A percentile compares a stretch with the other conserved stretches of the same genome.
Evolutionary conservation across 2,888 invertebrate genomes (phyloP).

Genomic region (Cheilosia vulpina): DNA sequence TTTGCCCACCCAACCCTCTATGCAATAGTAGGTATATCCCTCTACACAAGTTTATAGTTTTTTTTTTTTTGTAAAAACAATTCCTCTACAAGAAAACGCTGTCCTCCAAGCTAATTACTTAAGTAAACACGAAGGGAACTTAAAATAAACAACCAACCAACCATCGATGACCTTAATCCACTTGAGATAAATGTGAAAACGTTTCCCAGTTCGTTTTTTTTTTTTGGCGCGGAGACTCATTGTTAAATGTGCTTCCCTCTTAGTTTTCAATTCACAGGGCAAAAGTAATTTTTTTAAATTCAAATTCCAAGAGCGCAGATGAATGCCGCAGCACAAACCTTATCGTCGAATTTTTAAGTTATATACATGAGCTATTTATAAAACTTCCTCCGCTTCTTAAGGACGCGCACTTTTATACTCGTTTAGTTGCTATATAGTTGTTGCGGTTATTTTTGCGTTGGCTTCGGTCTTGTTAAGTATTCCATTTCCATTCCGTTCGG

Average conservation of each 20-base stretch:
- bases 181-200: conserved; percentile 41
- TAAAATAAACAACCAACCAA: conserved; percentile 11
- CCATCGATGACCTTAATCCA: conserved; percentile 48
- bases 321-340: conserved; percentile 13
- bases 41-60: background rate
- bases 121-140: conserved; percentile 23
- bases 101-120: conserved; percentile 30
- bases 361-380: conserved; percentile 29
- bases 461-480: conserved; percentile 7
- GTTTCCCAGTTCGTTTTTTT: conserved; percentile 13
- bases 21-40: background rate
- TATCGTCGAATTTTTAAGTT: conserved; percentile 16
- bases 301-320: background rate
- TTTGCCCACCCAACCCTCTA: background rate
- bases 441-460: conserved; percentile 25
- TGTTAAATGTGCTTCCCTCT: conserved; percentile 1
- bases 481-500: conserved; percentile 3
- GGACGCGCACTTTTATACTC: conserved; percentile 8
- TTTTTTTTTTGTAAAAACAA: background rate
- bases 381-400: conserved; percentile 8
- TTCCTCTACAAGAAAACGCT: background rate
- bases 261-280: conserved; percentile 1
- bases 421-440: background rate
- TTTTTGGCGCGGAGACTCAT: conserved; percentile 28
- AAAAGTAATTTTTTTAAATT: background rate